phyloP scores from a whole-genome alignment of 2,888 invertebrate species.

The Xylota segnis region DNA sequence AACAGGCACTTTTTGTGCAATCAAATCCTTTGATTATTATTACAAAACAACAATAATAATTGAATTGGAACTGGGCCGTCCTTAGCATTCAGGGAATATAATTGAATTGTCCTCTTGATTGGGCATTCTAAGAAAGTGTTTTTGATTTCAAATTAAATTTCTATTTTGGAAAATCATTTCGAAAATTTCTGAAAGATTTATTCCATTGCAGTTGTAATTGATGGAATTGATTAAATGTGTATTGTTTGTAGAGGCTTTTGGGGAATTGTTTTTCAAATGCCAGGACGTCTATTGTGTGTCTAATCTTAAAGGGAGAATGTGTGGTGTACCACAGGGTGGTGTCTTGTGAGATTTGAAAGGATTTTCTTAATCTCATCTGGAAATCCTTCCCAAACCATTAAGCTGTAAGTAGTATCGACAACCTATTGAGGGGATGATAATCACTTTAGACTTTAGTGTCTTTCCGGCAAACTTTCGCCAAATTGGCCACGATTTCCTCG shows the following conservation, averaged over 20 bases:
- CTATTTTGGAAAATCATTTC: constrained; percentile 20
- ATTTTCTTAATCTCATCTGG: not conserved
- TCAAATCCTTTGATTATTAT: constrained; percentile 34
- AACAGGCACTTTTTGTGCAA: constrained; percentile 5
- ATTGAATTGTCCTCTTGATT: constrained; percentile 30
- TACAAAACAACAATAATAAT: constrained; percentile 36
- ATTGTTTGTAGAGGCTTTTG: not conserved
- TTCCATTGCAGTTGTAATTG: constrained; percentile 10
- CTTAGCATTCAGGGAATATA: constrained; percentile 7
- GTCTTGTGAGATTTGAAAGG: not conserved
- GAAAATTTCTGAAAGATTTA: constrained; percentile 1
- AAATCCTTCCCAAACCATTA: not conserved
- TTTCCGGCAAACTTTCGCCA: constrained; percentile 1
- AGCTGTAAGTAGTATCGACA: constrained; percentile 1
- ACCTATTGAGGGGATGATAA: not conserved
- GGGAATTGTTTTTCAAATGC: constrained; percentile 3
- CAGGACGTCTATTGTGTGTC: not conserved
- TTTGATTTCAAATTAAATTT: constrained; percentile 14
- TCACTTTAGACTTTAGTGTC: constrained; percentile 6
- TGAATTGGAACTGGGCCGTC: not conserved
- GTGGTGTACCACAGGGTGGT: not conserved
- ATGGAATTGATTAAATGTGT: constrained; percentile 17
- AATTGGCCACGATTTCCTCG: constrained; percentile 14
- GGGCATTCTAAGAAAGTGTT: constrained; percentile 29
- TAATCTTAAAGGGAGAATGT: not conserved